These are phyloP conservation scores for Sarcophaga caerulescens DNA, from an alignment of 2,888 invertebrate genomes.

Conservation along the genomic window DNA sequence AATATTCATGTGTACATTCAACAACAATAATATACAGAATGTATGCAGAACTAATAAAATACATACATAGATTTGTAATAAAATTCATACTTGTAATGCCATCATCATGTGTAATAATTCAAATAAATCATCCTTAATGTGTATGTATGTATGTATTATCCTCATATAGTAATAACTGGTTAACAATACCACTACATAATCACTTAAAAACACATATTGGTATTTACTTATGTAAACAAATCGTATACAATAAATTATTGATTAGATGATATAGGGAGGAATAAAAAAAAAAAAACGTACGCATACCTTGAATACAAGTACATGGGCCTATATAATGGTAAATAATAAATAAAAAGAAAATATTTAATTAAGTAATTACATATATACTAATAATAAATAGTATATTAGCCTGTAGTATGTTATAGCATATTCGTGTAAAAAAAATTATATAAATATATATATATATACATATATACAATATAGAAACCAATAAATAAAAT, in stretches of 20 bases:
- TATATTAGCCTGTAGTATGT: slow-evolving; percentile 47
- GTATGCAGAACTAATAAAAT: too few relatives aligned
- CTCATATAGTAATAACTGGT: slow-evolving; percentile 38
- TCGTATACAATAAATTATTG: slow-evolving; percentile 22
- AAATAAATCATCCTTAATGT: neutral
- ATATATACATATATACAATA: slow-evolving; percentile 24
- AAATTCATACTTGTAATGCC: slow-evolving; percentile 8
- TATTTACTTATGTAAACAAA: slow-evolving; percentile 53
- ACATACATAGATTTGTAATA: slow-evolving; percentile 18
- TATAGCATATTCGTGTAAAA: slow-evolving; percentile 55
- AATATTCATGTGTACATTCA: neutral
- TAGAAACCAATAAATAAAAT: slow-evolving; percentile 1
- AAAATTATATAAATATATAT: slow-evolving; percentile 17
- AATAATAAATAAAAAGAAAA: slow-evolving; percentile 12
- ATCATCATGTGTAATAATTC: slow-evolving; percentile 3
- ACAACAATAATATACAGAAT: too few relatives aligned
- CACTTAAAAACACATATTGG: slow-evolving; percentile 41
- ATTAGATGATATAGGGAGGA: slow-evolving; percentile 15
- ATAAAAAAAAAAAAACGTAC: neutral
- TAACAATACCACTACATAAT: slow-evolving; percentile 48
- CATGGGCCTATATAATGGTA: slow-evolving; percentile 32
- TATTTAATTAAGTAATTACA: slow-evolving; percentile 21
- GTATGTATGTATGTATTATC: slow-evolving; percentile 2
- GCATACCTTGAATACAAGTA: slow-evolving; percentile 24
- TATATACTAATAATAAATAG: slow-evolving; percentile 6